phyloP scores from a whole-genome alignment of 1,140 invertebrate species.

The Meloidogyne exigua region DNA sequence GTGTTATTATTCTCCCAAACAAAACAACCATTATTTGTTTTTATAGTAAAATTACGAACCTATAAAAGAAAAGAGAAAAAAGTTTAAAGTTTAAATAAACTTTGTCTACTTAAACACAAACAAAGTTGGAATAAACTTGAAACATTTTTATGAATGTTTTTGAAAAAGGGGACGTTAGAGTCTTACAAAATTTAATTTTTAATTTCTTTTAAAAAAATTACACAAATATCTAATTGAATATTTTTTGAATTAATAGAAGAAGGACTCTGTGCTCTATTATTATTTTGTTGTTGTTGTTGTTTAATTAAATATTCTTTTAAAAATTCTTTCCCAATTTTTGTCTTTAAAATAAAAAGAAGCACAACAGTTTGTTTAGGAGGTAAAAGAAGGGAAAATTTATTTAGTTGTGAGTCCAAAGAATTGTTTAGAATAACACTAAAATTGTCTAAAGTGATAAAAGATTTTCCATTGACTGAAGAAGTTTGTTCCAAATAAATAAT shows the following conservation, averaged over 20 bases:
- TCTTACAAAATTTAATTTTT: no score
- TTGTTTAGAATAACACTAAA: background rate
- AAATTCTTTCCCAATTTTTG: background rate
- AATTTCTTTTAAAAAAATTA: no score
- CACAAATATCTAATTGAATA: constrained; percentile 2
- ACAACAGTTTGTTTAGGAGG: background rate
- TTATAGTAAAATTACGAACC: background rate
- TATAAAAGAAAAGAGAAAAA: background rate
- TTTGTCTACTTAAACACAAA: no score
- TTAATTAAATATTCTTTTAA: background rate
- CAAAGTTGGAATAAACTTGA: no score
- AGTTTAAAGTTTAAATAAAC: no score
- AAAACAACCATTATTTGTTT: background rate
- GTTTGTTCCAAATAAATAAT: constrained; percentile 13
- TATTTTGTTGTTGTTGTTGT: no score
- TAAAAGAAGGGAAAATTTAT: background rate
- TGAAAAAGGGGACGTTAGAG: no score
- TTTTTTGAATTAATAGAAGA: background rate
- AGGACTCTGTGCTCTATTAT: background rate
- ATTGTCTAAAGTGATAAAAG: background rate
- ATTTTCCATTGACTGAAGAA: background rate
- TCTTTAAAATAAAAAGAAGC: background rate
- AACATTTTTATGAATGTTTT: no score
- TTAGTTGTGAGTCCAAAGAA: background rate
- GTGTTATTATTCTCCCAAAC: background rate